Base-by-base conservation (phyloP, 2,113 vertebrate species). In the Elaphurus davidianus region DNA sequence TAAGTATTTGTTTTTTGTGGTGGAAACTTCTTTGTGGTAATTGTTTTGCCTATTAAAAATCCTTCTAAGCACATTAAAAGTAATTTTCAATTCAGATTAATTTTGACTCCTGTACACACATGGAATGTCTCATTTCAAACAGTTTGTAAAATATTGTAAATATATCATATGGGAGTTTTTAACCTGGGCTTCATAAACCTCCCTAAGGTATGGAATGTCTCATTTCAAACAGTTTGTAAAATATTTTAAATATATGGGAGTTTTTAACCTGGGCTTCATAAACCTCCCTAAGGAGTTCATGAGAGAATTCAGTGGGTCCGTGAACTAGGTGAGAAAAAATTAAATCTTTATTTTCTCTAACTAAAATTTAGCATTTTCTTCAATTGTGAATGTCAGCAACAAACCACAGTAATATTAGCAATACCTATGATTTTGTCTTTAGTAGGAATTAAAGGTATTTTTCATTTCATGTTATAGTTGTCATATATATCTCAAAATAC, bases 1-100 rank as follows among this genome's bases (percentile, higher is more conserved):
- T 99, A 98, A 98, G 99, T 98, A 98, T 23, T 92, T 97, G 91
- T 52, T 96, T 94, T 96, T 71, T 54, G 30, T 11, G 71, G 21
- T 33, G 5, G 27, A 45, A 97, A 87, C 1, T 21, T 78, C 45
- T 92, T 97, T 57, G n/a, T 4, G 30, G 81, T 54, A 7, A 93
- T 93, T 94, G 21, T 95, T 86, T 86, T 62, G 40, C 97, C 50
- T 85, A 33, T 40, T 96, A 90, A 97, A 82, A 45, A 85, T 1
- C 47, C 36, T 45, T 30, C 57, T 43, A 13, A 54, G 23, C 10
- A 76, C 7, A 0, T 87, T 47, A 93, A 82, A 79, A 52, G 28
- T 91, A 54, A 83, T n/a, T 94, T 92, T 86, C 6, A 1, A 74
- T 67, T 91, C 45, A 85, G 5, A 87, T 91, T 90, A 87, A 74